Conservation (phyloP, 2,113 vertebrate species). For the Ictalurus furcatus region DNA sequence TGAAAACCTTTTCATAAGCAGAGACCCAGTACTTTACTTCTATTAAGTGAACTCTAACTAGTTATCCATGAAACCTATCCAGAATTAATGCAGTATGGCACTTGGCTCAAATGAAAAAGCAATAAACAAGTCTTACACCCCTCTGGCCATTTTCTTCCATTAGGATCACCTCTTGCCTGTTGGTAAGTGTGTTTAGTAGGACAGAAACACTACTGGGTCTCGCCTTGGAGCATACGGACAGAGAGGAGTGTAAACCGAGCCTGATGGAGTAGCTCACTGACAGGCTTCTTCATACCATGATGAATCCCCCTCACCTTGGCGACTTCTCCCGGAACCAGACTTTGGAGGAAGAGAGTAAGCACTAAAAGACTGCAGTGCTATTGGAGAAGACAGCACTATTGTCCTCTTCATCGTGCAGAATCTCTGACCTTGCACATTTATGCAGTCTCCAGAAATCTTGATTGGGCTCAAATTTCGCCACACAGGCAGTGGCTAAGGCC, state of each 20-base stretch:
- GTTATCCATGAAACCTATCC: not conserved
- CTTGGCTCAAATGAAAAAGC: constrained; percentile 3
- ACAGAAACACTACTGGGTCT: constrained; percentile 20
- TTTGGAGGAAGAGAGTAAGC: constrained; percentile 24
- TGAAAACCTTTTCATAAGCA: not conserved
- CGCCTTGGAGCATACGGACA: constrained; percentile 22
- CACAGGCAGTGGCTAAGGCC: constrained; percentile 62
- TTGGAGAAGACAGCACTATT: constrained; percentile 24
- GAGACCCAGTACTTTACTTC: not conserved
- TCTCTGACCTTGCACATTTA: constrained; percentile 71
- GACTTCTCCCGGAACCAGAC: constrained; percentile 24
- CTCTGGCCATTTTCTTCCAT: constrained; percentile 1
- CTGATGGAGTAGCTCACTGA: constrained; percentile 22
- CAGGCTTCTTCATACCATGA: constrained; percentile 34
- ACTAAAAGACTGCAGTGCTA: constrained; percentile 40
- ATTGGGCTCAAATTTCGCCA: constrained; percentile 73
- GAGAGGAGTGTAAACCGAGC: constrained; percentile 38
- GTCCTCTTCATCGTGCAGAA: constrained; percentile 23
- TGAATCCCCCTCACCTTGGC: constrained; percentile 28
- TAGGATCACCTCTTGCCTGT: not conserved
- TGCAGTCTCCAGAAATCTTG: constrained; percentile 61
- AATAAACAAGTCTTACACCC: not conserved
- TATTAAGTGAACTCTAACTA: not conserved
- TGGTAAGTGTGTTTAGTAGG: constrained; percentile 15
- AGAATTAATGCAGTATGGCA: not conserved